Evolutionary conservation across 2,113 vertebrate genomes (phyloP).

Genomic region (Alethe castanea): DNA sequence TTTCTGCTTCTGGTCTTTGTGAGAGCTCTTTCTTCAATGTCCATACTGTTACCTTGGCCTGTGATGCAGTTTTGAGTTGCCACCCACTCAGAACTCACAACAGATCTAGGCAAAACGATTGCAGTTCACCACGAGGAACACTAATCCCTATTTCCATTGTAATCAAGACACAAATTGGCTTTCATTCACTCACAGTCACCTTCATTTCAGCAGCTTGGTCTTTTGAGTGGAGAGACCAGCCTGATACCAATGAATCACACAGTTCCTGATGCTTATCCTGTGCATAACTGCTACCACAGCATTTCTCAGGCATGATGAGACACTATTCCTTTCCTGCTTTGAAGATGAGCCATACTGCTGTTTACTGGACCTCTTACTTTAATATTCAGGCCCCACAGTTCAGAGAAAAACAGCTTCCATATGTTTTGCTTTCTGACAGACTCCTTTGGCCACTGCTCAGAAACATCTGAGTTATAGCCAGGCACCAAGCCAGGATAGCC

Average conservation of each 20-base stretch:
- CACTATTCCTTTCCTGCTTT: neutral
- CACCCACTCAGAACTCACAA: neutral
- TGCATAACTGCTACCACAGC: neutral
- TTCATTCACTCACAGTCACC: neutral
- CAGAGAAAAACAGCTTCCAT: neutral
- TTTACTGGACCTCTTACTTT: neutral
- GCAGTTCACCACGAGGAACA: neutral
- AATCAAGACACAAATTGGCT: neutral
- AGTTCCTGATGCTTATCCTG: neutral
- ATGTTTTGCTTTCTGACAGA: constrained; percentile 13
- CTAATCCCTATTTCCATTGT: neutral
- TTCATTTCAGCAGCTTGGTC: neutral
- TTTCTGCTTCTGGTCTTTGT: neutral
- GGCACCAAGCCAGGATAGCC: neutral
- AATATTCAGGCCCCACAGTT: neutral
- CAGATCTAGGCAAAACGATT: neutral
- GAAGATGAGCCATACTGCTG: neutral
- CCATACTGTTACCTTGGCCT: neutral
- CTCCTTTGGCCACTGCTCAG: constrained; percentile 9
- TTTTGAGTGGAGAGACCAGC: neutral
- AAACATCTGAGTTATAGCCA: neutral
- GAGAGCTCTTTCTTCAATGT: neutral
- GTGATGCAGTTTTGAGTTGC: neutral
- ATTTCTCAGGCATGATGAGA: neutral
- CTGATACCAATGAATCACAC: neutral